Base-by-base conservation (phyloP, 2,888 invertebrate genomes). In the Trissoscelio sp. region DNA sequence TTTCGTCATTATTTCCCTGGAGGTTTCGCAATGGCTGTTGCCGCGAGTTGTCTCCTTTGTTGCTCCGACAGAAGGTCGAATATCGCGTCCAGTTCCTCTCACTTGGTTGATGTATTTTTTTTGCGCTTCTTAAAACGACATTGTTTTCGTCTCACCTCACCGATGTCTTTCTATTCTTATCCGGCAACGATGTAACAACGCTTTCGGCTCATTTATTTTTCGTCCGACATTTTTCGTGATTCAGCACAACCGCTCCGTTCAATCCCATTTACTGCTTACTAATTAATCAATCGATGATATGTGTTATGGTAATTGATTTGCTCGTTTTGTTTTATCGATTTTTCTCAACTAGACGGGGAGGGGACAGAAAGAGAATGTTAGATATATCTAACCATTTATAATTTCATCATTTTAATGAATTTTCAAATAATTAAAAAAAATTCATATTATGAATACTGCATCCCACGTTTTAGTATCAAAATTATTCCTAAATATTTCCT, bases 11-110 rank as follows among this genome's bases (percentile, higher is more conserved):
- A 83, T 86, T 83, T 83, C 80, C 79, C 81, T 64, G 42, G 67
- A 73, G 82, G 83, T 87, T 86, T 87, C 84, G 83, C 84, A 87
- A 88, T 82, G n/a, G n/a, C n/a, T 77, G 81, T 57, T 70, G 75
- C 67, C 75, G 75, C 77, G 83, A n/a, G n/a, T 69, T 70, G 60
- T 83, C 79, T 80, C 53, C 74, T 81, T 77, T 83, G 81, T 82
- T 67, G 78, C 81, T 81, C 79, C 62, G 75, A 48, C 66, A 70
- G 82, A 80, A 80, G 83, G 78, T 79, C 83, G 34, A 58, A 67
- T 62, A 70, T 62, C 66, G 69, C 58, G 67, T 75, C 75, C 74
- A 80, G 64, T 51, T 46, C 66, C 83, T 80, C 80, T 80, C 60
- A 60, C 79, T 80, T 46, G 11, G 58, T 58, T 70, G 39, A 55